A percentile compares a stretch with the other conserved stretches of the same genome.
Conservation (phyloP, 2,797 vertebrate genomes). For the Coilia nasus region DNA sequence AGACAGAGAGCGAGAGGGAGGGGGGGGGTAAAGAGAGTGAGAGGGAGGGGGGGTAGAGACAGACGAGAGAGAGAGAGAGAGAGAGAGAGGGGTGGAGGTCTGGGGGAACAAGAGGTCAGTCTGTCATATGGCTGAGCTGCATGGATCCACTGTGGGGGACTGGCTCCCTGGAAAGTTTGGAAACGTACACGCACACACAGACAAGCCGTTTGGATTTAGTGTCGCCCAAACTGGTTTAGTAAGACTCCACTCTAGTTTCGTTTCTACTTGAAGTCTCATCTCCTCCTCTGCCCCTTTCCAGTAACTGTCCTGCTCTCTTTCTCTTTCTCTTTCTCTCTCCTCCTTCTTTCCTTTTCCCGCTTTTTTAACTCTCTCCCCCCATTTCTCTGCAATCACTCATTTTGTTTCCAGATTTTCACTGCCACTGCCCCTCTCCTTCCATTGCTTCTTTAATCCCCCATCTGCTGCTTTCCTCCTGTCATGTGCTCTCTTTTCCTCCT, state of each 20-base stretch:
- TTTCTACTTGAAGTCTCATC: background rate
- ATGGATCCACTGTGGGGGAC: background rate
- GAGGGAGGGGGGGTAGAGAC: background rate
- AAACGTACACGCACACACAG: background rate
- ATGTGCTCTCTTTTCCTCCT: background rate
- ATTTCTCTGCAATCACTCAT: too few species aligned
- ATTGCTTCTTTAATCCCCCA: too few species aligned
- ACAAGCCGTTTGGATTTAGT: background rate
- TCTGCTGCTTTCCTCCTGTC: background rate
- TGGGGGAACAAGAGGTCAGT: background rate
- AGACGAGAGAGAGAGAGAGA: background rate
- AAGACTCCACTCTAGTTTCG: background rate
- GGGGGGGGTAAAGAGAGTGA: background rate
- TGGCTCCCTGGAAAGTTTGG: background rate
- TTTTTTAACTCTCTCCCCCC: too few species aligned
- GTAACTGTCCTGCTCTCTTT: background rate
- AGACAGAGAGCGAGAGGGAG: too few species aligned
- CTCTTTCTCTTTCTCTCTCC: background rate
- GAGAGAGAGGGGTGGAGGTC: conserved; percentile 24
- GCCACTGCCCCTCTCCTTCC: background rate
- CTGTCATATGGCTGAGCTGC: background rate
- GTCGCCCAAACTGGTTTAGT: background rate
- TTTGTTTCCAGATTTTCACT: too few species aligned
- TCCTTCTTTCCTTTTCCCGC: background rate
- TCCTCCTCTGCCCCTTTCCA: background rate